These are phyloP conservation scores for Erebia ligea DNA, from an alignment of 2,888 invertebrate species.

Conservation along the genomic window DNA sequence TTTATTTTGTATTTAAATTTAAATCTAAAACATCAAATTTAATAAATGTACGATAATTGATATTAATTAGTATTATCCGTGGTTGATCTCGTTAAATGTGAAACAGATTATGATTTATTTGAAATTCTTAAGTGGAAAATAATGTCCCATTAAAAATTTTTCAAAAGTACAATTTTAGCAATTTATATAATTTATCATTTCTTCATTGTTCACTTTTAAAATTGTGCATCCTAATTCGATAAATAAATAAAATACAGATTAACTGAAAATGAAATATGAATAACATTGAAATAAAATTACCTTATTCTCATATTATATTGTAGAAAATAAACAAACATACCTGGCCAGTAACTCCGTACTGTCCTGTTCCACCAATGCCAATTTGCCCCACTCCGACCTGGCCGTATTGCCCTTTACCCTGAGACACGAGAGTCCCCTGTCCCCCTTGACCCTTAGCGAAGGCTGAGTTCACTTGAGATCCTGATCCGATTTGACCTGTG, in stretches of 20 bases:
- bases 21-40: slow-evolving; percentile 1
- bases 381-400: slow-evolving; percentile 38
- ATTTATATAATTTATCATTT: too few species aligned
- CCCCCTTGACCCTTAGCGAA: slow-evolving; percentile 31
- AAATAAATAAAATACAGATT: too few species aligned
- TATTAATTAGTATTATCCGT: not conserved
- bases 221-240: too few species aligned
- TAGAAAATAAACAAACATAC: slow-evolving; percentile 9
- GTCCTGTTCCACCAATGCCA: slow-evolving; percentile 37
- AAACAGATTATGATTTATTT: too few species aligned
- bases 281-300: not conserved
- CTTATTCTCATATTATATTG: not conserved
- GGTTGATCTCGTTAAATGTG: too few species aligned
- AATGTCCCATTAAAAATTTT: too few species aligned
- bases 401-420: slow-evolving; percentile 26
- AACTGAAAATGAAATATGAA: too few species aligned
- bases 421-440: slow-evolving; percentile 10
- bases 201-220: too few species aligned
- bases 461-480: slow-evolving; percentile 35
- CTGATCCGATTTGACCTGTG: slow-evolving; percentile 34
- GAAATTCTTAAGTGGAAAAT: too few species aligned
- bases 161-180: too few species aligned
- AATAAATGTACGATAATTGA: not conserved
- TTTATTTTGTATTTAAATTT: slow-evolving; percentile 4
- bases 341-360: slow-evolving; percentile 32